phyloP scores from a whole-genome alignment of 2,888 invertebrate species.

The Drosophila prolongata region DNA sequence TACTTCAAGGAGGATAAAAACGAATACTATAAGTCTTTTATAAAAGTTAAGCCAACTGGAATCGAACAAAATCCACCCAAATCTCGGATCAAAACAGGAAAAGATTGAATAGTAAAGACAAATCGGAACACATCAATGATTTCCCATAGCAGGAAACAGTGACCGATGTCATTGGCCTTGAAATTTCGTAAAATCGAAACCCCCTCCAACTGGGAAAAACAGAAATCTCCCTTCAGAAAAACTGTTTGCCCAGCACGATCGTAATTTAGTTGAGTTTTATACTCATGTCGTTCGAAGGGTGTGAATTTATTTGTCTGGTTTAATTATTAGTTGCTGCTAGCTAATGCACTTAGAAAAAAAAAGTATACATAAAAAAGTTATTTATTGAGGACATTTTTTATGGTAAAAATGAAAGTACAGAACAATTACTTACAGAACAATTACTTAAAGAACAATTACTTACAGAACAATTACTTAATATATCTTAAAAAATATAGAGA shows the following conservation, averaged over 20 bases:
- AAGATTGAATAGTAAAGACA: conserved; percentile 11
- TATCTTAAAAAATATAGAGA: no score
- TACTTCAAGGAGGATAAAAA: neutral
- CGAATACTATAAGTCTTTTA: neutral
- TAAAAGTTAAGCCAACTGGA: conserved; percentile 3
- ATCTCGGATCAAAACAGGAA: conserved; percentile 1
- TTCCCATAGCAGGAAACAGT: conserved; percentile 22
- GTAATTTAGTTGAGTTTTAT: conserved; percentile 27
- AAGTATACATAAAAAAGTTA: neutral
- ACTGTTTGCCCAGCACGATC: conserved; percentile 41
- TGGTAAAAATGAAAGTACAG: no score
- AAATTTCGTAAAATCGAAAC: conserved; percentile 16
- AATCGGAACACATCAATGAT: conserved; percentile 37
- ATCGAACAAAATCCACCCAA: conserved; percentile 7
- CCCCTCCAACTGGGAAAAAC: conserved; percentile 8
- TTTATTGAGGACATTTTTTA: no score
- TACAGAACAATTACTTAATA: no score
- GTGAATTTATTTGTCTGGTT: conserved; percentile 74
- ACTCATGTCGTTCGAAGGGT: conserved; percentile 47
- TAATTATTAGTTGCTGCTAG: conserved; percentile 66
- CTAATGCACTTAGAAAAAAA: conserved; percentile 19
- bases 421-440: no score
- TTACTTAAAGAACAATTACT: no score
- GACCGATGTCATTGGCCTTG: conserved; percentile 43
- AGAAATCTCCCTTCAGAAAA: conserved; percentile 16